A percentile compares a stretch with the other conserved stretches of the same genome.
Conservation (phyloP, 2,888 invertebrate species). For the Acrocyrtus sp. region DNA sequence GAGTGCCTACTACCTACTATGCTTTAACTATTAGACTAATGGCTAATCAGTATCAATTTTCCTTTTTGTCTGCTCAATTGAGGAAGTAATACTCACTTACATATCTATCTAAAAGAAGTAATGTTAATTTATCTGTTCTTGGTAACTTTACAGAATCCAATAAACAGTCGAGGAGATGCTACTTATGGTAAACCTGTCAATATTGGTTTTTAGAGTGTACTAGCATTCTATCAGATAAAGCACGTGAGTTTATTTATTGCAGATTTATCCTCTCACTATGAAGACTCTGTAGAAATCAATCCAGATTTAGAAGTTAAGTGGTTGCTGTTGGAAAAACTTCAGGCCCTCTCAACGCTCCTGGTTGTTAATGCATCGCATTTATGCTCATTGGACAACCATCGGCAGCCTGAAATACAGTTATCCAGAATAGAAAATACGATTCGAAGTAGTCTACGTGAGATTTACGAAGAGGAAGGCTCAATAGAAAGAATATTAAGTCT, state of each 20-base stretch:
- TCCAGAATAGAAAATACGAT: slow-evolving; percentile 10
- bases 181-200: too few relatives aligned
- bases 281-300: slow-evolving; percentile 11
- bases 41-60: too few relatives aligned
- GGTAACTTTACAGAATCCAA: too few relatives aligned
- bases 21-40: too few relatives aligned
- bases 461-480: slow-evolving; percentile 15
- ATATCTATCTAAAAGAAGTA: not conserved
- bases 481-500: too few relatives aligned
- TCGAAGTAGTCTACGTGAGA: slow-evolving; percentile 1
- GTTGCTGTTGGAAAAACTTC: slow-evolving; percentile 4
- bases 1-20: too few relatives aligned
- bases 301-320: not conserved
- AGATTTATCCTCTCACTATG: slow-evolving; percentile 23
- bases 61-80: too few relatives aligned
- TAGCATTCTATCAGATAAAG: too few relatives aligned
- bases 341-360: not conserved
- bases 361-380: slow-evolving; percentile 13
- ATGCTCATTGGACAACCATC: slow-evolving; percentile 16
- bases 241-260: too few relatives aligned
- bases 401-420: not conserved
- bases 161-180: too few relatives aligned
- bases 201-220: too few relatives aligned
- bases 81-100: too few relatives aligned
- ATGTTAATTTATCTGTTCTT: not conserved